Conservation (phyloP, 2,113 vertebrate genomes). For the Marcusenius ussheri region DNA sequence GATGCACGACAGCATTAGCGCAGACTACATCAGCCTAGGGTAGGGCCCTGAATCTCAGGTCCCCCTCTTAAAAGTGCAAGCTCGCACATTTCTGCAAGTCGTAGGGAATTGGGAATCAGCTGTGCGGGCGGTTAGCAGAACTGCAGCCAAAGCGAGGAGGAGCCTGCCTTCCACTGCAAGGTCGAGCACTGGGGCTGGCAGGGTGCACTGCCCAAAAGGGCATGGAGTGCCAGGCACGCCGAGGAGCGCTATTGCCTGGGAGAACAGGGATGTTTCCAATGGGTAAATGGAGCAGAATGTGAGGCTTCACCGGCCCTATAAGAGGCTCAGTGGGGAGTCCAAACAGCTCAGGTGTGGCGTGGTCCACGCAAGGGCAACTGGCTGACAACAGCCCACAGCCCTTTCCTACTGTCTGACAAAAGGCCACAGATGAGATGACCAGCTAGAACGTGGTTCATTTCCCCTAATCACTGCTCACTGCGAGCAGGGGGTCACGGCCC, state of each 20-base stretch:
- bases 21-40: neutral
- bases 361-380: neutral
- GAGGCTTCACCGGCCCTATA: neutral
- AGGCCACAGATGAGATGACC: neutral
- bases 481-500: neutral
- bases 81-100: neutral
- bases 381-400: neutral
- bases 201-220: neutral
- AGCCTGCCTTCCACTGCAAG: neutral
- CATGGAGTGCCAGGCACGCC: neutral
- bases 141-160: neutral
- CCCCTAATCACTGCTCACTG: neutral
- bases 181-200: neutral
- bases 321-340: neutral
- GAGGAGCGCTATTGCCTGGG: neutral
- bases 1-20: neutral
- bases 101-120: neutral
- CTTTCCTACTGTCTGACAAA: neutral
- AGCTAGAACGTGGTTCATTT: neutral
- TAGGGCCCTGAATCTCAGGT: neutral
- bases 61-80: neutral
- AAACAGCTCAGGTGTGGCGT: neutral
- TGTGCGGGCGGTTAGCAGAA: neutral
- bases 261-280: slow-evolving; percentile 14
- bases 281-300: neutral